Evolutionary conservation across 1,140 invertebrate species (phyloP), one percentile per base, ranked within the genome.

Genomic region (Lucilia sericata): DNA sequence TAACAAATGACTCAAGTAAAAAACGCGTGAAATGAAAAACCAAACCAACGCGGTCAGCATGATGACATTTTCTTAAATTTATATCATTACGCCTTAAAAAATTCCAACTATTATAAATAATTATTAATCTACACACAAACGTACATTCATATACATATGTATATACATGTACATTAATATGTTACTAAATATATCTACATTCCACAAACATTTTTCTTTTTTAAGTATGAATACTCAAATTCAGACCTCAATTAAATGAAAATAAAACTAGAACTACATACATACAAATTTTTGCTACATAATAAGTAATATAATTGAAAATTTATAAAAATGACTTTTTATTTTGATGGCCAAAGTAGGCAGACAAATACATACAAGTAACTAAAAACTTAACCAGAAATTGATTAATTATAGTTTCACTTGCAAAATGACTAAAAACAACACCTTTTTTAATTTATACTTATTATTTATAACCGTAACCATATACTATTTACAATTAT

Each of bases 381-480:
- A 14, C 55, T n/a, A 9, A 8, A 70, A 70, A n/a, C 21, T 70
- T 21, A 80, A 25, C n/a, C 2, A 80, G 25, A 51, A 80, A 21
- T 49, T 80, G 76, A 80, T 80, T 80, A 80, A 80, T 80, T 80
- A 1, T 21, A 51, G 76, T 51, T 80, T 49, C 76, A 51, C 76
- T 80, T 80, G 76, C 75, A 78, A 76, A 34, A 42, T 36, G 74
- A 34, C 74, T 76, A 36, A 76, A 34, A 76, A 19, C 5, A 47
- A 47, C 36, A 49, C 76, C 51, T 55, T 55, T 49, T 55, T 70
- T 70, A 70, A 60, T 60, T 2, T 42, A 42, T 42, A 42, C 42
- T 42, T 42, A 42, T 42, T 3, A 42, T 42, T 42, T 42, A 42
- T 42, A 42, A 42, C 42, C 42, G 42, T 42, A 42, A 42, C 42